Base-by-base conservation (phyloP, 2,113 vertebrate species). In the Neodon shergylaensis region DNA sequence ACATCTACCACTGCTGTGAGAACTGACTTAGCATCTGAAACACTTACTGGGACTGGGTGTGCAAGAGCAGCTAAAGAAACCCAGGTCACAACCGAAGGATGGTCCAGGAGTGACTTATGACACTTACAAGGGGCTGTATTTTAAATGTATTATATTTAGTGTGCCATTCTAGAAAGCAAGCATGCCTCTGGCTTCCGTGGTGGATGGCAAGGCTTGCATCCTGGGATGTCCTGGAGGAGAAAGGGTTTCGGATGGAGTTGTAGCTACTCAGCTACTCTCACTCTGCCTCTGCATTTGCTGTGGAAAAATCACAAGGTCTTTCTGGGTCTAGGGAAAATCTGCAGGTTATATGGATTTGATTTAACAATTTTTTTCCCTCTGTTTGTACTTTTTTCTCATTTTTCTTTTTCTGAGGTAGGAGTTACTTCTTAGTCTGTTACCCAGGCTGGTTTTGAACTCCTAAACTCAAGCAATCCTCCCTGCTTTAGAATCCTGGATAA, bases 201-300 rank as follows among this genome's bases (percentile, higher is more conserved):
- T 31, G 1, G 9, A 52, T 0, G 0, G n/a, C 17, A 49, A 26
- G 58, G 42, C 73, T 94, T 70, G 79, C 19, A 36, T 24, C 54
- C 78, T 91, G 26, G 44, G 3, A 74, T 47, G 63, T 22, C 0
- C 28, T 36, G 17, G 17, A 90, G 4, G 39, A 54, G 78, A 90
- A 94, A 90, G 9, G 42, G 22, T 84, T 82, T 88, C 39, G 76
- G 42, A 58, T 11, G 9, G 36, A 90, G 63, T 52, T 68, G 4
- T 0, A 36, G 0, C 0, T 24, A 5, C 36, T 47, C 0, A 36
- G 0, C 0, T 24, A 5, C 36, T 47, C 31, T 3, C 0, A 54
- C 2, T n/a, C 42, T 61, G 58, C 24, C 22, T 54, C 21, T 91
- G 88, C 58, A 21, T 33, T 88, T 49, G 33, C 63, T 68, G 28